Evolutionary conservation across 1,140 invertebrate species (phyloP).

Genomic region (Heliconius hewitsoni): DNA sequence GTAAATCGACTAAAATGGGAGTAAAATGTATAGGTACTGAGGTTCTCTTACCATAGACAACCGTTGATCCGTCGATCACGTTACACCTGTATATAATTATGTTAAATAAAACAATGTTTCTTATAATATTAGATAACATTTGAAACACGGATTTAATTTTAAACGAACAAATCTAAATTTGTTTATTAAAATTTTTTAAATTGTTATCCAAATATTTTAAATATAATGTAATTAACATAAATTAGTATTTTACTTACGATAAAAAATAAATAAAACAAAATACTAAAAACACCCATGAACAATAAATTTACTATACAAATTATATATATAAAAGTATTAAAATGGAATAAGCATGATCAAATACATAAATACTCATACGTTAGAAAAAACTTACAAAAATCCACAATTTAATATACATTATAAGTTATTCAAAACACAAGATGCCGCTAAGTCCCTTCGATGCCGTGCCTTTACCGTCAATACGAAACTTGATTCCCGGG

Average conservation of each 20-base stretch:
- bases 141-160: no score
- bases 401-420: not conserved
- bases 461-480: constrained; percentile 51
- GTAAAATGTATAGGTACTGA: no score
- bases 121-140: no score
- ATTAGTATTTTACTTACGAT: not conserved
- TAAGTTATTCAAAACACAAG: constrained; percentile 49
- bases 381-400: not conserved
- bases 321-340: not conserved
- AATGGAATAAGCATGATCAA: not conserved
- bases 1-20: no score
- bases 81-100: no score
- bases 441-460: constrained; percentile 54
- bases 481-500: constrained; percentile 49
- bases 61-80: no score
- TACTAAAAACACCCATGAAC: not conserved
- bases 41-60: no score
- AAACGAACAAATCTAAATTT: no score
- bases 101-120: no score
- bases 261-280: not conserved
- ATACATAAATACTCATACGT: no score
- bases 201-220: not conserved
- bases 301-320: not conserved
- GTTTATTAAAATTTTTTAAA: not conserved
- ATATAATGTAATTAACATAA: not conserved